Base-by-base conservation (phyloP, 2,888 invertebrate species). In the Diarsia dahlii region DNA sequence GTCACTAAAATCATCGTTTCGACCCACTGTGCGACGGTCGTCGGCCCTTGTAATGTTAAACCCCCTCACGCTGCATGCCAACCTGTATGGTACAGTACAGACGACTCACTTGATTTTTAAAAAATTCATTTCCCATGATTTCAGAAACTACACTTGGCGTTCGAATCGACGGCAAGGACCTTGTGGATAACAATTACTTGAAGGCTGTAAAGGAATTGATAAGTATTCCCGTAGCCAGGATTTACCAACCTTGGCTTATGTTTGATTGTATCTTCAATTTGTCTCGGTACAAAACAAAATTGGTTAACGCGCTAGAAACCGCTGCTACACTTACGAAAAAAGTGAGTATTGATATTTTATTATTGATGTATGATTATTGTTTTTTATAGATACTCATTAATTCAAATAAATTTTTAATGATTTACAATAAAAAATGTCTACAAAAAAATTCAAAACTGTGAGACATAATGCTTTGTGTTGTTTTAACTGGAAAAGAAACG, bases 131-230 rank as follows among this genome's bases (percentile, higher is more conserved):
- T 54, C 45, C 3, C 39, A 28, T 48, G 12, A 34, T 86, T 81
- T 23, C 73, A 87, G 88, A 65, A 73, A 88, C 88, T 0, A 80
- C 83, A 39, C 54, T 88, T 39, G 88, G 88, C 0, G 20, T 56
- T 5, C 15, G 60, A n/a, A n/a, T 75, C 0, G 76, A 83, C 18
- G 77, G 66, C 12, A 45, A 75, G 52, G 54, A 76, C 12, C 60
- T 81, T 10, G 74, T 80, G 0, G 79, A 75, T 2, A 66, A 82
- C 0, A 74, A 73, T 54, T 86, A 84, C 18, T 76, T 80, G 2
- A 45, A 34, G 63, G 88, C 86, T 9, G 2, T 77, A 3, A 75
- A 83, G 8, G 77, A 72, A 8, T 69, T 85, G 4, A 71, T 87
- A 15, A 60, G 79, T 20, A 70, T 85, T 28, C 23, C 81, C 0